phyloP scores from a whole-genome alignment of 2,113 vertebrate species.

The Macroglossus sobrinus region DNA sequence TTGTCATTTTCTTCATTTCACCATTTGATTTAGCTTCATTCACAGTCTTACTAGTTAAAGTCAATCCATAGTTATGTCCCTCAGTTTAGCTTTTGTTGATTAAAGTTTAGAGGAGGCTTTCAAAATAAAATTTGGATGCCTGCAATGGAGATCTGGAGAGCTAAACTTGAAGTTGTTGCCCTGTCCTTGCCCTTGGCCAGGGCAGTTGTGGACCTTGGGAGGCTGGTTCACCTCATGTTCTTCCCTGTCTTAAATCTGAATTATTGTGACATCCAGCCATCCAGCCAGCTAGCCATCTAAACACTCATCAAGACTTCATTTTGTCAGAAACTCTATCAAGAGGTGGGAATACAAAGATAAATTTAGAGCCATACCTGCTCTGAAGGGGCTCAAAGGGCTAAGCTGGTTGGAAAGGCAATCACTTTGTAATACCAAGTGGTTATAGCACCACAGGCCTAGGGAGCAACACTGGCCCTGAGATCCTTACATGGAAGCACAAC shows the following conservation, averaged over 20 bases:
- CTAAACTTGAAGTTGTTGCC: not conserved
- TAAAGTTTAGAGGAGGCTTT: not conserved
- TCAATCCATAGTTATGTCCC: not conserved
- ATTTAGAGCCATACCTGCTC: not conserved
- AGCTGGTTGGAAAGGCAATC: not conserved
- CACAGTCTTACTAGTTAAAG: not conserved
- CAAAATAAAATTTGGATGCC: not conserved
- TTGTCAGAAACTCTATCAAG: not conserved
- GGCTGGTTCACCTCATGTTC: not conserved
- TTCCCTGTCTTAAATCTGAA: not conserved
- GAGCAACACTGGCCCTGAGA: not conserved
- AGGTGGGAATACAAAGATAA: not conserved
- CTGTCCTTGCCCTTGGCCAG: not conserved
- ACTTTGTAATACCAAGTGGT: not conserved
- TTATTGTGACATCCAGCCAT: not conserved
- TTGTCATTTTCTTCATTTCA: not conserved
- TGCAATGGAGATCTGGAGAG: not conserved
- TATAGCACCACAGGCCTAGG: not conserved
- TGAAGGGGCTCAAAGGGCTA: not conserved
- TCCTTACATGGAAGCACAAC: not conserved
- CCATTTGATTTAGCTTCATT: not conserved
- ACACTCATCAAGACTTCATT: not conserved
- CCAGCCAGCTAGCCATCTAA: not conserved
- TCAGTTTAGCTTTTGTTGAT: not conserved
- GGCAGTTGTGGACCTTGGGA: not conserved